phyloP scores from a whole-genome alignment of 2,797 vertebrate species.

The Falco peregrinus region DNA sequence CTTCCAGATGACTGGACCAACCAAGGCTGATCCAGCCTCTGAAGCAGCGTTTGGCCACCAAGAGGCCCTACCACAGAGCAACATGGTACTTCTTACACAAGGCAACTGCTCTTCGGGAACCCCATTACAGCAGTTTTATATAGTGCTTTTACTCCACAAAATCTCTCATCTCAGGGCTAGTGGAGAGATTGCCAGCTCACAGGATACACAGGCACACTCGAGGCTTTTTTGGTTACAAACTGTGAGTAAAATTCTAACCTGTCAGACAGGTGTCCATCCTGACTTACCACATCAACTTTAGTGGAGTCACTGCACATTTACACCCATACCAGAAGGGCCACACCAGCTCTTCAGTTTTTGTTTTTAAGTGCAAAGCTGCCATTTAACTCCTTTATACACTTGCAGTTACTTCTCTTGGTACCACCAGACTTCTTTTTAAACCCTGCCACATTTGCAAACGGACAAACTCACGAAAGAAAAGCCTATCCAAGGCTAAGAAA shows the following conservation, averaged over 20 bases:
- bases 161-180: neutral
- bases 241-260: neutral
- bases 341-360: neutral
- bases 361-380: neutral
- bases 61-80: rapidly evolving
- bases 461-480: neutral
- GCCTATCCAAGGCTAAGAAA: neutral
- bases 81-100: rapidly evolving
- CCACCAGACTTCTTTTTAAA: neutral
- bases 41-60: neutral
- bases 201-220: neutral
- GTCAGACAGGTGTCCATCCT: neutral
- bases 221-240: neutral
- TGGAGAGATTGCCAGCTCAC: neutral
- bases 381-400: neutral
- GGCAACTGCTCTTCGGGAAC: neutral
- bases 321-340: rapidly evolving
- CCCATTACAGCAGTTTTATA: neutral
- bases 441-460: neutral
- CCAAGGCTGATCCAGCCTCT: neutral
- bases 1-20: neutral
- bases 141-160: neutral
- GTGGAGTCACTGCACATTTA: neutral
- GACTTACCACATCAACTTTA: rapidly evolving
- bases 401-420: neutral